Conservation (phyloP, 2,113 vertebrate species). For the Lanius ludovicianus region DNA sequence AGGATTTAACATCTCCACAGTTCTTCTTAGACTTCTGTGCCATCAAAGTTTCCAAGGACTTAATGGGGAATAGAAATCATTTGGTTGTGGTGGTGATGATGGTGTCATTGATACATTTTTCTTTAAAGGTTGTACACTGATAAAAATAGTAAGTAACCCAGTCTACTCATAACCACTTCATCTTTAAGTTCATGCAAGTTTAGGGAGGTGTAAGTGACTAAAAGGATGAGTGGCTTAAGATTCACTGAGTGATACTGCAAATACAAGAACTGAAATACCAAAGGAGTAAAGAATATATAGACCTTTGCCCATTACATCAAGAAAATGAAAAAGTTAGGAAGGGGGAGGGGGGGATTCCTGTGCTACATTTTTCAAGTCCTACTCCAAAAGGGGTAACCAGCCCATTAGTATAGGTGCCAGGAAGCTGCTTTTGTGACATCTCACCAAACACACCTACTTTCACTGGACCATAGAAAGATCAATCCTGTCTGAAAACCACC, state of each 20-base stretch:
- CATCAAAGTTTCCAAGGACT: conserved; percentile 51
- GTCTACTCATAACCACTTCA: conserved; percentile 42
- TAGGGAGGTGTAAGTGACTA: conserved; percentile 62
- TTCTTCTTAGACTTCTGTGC: neutral
- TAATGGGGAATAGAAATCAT: conserved; percentile 57
- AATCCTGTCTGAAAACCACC: conserved; percentile 76
- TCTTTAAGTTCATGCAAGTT: conserved; percentile 66
- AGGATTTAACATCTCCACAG: conserved; percentile 35
- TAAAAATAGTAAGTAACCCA: conserved; percentile 35
- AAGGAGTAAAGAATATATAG: conserved; percentile 67
- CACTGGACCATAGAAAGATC: conserved; percentile 73
- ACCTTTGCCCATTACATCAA: conserved; percentile 73
- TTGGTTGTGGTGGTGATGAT: conserved; percentile 39
- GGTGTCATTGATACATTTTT: neutral
- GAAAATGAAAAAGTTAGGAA: conserved; percentile 65
- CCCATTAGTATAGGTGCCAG: conserved; percentile 75
- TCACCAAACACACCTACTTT: conserved; percentile 66
- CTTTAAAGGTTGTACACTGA: conserved; percentile 33
- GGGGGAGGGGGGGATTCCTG: conserved; percentile 53
- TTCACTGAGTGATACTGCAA: conserved; percentile 67
- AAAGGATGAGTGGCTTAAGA: conserved; percentile 62
- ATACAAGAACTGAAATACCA: conserved; percentile 69
- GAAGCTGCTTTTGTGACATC: conserved; percentile 72
- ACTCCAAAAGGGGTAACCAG: conserved; percentile 71
- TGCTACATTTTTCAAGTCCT: conserved; percentile 59